These are phyloP conservation scores for Motacilla alba DNA, from an alignment of 2,113 vertebrate genomes.

Conservation along the genomic window DNA sequence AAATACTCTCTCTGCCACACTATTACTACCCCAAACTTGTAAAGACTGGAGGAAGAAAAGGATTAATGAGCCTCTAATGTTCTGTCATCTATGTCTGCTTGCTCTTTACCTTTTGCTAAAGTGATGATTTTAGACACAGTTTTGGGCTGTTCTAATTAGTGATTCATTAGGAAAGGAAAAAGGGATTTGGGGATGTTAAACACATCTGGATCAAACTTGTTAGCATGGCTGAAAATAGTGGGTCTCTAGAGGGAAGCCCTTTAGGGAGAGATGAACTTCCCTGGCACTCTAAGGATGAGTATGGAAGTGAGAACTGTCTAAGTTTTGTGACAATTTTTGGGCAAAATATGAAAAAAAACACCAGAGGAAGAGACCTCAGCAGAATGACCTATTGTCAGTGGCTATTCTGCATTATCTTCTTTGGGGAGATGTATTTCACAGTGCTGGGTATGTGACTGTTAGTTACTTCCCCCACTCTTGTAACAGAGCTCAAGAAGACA, in stretches of 20 bases:
- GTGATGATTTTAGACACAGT: neutral
- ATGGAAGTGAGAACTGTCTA: neutral
- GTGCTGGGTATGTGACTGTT: neutral
- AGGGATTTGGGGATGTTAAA: neutral
- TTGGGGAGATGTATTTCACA: neutral
- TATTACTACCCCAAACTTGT: neutral
- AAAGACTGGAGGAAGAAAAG: neutral
- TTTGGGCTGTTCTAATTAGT: neutral
- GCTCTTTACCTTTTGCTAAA: neutral
- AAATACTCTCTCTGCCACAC: neutral
- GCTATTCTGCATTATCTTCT: neutral
- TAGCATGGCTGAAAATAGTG: neutral
- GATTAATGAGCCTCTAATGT: neutral
- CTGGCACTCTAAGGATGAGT: neutral
- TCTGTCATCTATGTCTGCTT: neutral
- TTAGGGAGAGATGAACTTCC: neutral
- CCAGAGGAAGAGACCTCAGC: neutral
- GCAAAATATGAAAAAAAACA: neutral
- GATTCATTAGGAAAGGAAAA: neutral
- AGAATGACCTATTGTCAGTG: too few species aligned
- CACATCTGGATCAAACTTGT: neutral
- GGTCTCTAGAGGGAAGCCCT: neutral
- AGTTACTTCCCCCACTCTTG: neutral
- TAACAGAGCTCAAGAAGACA: conserved; percentile 67
- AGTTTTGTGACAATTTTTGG: neutral